phyloP scores from a whole-genome alignment of 1,140 invertebrate genomes.

The Pantala flavescens region DNA sequence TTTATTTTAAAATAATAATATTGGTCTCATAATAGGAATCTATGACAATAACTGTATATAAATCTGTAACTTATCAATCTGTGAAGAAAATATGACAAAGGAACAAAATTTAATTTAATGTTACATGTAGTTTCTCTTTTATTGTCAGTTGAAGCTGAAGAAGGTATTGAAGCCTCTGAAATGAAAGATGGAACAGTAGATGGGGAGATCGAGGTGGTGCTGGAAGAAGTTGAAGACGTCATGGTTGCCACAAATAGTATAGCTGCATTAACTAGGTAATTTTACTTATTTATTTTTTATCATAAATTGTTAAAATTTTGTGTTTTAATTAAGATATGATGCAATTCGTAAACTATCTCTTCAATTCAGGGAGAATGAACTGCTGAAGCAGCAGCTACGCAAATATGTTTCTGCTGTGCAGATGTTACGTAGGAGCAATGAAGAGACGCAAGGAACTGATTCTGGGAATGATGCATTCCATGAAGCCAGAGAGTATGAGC shows the following conservation, averaged over 20 bases:
- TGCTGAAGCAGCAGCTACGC: slow-evolving; percentile 75
- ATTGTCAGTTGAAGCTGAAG: neutral
- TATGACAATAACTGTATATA: too few species aligned
- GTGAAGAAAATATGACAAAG: too few species aligned
- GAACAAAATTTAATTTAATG: too few species aligned
- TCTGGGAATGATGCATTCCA: slow-evolving; percentile 23
- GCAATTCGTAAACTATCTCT: neutral
- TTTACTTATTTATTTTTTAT: neutral
- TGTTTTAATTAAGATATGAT: too few species aligned
- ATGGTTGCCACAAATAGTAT: neutral
- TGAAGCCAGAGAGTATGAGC: slow-evolving; percentile 75
- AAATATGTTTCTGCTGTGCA: slow-evolving; percentile 86
- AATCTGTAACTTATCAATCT: too few species aligned
- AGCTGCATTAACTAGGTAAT: neutral
- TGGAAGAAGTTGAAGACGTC: neutral
- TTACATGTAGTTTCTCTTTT: too few species aligned
- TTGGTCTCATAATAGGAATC: too few species aligned
- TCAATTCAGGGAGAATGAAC: slow-evolving; percentile 64
- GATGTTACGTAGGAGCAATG: slow-evolving; percentile 51
- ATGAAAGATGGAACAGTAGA: too few species aligned
- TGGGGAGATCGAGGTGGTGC: neutral
- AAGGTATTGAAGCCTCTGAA: neutral
- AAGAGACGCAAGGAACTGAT: slow-evolving; percentile 36
- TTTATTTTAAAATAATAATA: too few species aligned
- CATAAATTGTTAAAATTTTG: neutral